phyloP scores from a whole-genome alignment of 2,888 invertebrate genomes.

The Pogonocherus hispidulus region DNA sequence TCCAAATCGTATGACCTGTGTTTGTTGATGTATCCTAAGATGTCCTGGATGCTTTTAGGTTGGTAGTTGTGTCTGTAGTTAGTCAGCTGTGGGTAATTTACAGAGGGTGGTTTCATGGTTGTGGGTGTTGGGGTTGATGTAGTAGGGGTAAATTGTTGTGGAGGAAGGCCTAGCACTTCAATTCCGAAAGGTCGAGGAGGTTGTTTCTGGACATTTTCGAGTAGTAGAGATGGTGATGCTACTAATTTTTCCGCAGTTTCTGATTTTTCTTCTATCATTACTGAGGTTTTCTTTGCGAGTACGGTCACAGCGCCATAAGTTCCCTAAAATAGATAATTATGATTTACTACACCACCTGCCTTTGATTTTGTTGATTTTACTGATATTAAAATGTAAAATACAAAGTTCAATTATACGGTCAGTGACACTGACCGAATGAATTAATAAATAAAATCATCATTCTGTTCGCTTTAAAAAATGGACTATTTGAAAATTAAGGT shows the following conservation, averaged over 20 bases:
- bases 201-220: conserved; percentile 22
- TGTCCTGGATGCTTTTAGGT: conserved; percentile 64
- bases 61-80: conserved; percentile 50
- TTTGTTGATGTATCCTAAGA: conserved; percentile 55
- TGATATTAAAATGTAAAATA: no score
- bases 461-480: no score
- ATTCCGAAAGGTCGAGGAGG: conserved; percentile 58
- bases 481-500: no score
- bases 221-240: conserved; percentile 22
- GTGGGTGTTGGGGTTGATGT: conserved; percentile 33
- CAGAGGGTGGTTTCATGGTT: conserved; percentile 48
- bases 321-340: conserved; percentile 10
- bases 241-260: conserved; percentile 36
- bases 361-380: no score
- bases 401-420: no score
- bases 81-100: conserved; percentile 51
- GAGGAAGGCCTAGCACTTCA: conserved; percentile 55
- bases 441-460: no score
- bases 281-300: neutral
- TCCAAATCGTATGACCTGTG: conserved; percentile 7
- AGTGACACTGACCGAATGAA: no score
- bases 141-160: conserved; percentile 55
- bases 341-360: neutral
- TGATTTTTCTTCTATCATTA: neutral
- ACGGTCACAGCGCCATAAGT: neutral